Percentiles rank a stretch among this genome's conserved stretches.
phyloP scores from a whole-genome alignment of 2,888 invertebrate genomes.

The Drosophila borborema region DNA sequence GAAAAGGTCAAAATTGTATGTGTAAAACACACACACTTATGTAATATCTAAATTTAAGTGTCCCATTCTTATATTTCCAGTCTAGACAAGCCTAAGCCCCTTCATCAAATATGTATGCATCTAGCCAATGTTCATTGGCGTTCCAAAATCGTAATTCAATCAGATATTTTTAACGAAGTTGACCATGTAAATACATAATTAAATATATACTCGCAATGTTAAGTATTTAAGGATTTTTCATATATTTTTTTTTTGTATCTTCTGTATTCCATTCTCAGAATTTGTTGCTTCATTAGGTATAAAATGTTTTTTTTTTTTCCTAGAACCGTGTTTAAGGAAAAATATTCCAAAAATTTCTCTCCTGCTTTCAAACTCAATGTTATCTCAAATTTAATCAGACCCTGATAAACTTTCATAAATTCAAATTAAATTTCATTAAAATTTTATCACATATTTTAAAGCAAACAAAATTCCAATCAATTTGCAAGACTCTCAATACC shows the following conservation, averaged over 20 bases:
- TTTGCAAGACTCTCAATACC: slow-evolving; percentile 20
- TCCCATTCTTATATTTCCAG: not conserved
- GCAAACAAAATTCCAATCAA: slow-evolving; percentile 44
- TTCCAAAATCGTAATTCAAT: not conserved
- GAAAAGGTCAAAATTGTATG: not conserved
- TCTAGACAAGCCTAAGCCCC: not conserved
- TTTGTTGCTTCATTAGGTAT: not conserved
- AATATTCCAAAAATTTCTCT: not conserved
- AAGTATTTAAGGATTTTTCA: slow-evolving; percentile 7
- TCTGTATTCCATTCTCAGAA: slow-evolving; percentile 14
- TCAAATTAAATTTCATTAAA: not conserved
- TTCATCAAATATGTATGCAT: no score
- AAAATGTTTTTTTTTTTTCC: not conserved
- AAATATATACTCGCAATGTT: not conserved
- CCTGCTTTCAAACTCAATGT: not conserved
- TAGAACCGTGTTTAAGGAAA: not conserved
- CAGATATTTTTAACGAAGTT: not conserved
- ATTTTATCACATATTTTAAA: not conserved
- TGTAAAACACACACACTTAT: not conserved
- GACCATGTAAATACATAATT: not conserved
- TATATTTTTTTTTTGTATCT: slow-evolving; percentile 9
- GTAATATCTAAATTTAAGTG: not conserved
- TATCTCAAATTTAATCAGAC: not conserved
- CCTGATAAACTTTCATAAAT: not conserved
- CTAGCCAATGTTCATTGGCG: not conserved